Conservation (phyloP, 2,888 invertebrate genomes). For the Ormyrus labotus region DNA sequence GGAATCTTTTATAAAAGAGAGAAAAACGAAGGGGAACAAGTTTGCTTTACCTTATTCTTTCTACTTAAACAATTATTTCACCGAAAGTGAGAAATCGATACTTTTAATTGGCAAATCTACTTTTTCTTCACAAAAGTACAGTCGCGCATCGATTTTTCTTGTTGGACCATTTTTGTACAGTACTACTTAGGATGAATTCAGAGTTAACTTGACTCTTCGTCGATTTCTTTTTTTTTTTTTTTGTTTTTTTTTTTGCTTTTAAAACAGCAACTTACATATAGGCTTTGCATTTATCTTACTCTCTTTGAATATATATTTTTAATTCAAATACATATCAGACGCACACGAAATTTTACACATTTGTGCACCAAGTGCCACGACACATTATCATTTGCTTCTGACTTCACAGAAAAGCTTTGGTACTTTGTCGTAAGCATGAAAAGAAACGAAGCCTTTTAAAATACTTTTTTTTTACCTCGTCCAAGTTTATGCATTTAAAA, state of each 20-base stretch:
- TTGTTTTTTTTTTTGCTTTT: constrained; percentile 14
- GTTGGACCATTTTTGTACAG: constrained; percentile 47
- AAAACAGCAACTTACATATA: constrained; percentile 28
- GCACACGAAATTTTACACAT: constrained; percentile 45
- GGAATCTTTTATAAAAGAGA: constrained; percentile 36
- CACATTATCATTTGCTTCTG: constrained; percentile 35
- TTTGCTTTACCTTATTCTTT: constrained; percentile 10
- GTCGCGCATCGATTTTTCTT: constrained; percentile 31
- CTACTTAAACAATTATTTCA: constrained; percentile 21
- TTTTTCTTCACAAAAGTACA: constrained; percentile 44
- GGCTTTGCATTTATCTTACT: background rate
- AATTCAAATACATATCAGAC: constrained; percentile 30
- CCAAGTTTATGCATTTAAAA: constrained; percentile 45
- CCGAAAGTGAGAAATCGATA: constrained; percentile 35
- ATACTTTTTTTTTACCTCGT: constrained; percentile 37
- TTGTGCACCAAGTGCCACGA: constrained; percentile 55
- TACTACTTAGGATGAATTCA: constrained; percentile 49
- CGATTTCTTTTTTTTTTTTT: constrained; percentile 8
- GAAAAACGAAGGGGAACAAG: constrained; percentile 2
- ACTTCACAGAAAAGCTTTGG: constrained; percentile 49
- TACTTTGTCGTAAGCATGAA: constrained; percentile 56
- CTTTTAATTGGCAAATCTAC: constrained; percentile 50
- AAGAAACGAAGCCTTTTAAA: constrained; percentile 49
- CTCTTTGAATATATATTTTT: constrained; percentile 31
- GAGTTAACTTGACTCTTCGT: constrained; percentile 28